Evolutionary conservation across 2,113 vertebrate genomes (phyloP).

Genomic region (Podarcis raffonei): DNA sequence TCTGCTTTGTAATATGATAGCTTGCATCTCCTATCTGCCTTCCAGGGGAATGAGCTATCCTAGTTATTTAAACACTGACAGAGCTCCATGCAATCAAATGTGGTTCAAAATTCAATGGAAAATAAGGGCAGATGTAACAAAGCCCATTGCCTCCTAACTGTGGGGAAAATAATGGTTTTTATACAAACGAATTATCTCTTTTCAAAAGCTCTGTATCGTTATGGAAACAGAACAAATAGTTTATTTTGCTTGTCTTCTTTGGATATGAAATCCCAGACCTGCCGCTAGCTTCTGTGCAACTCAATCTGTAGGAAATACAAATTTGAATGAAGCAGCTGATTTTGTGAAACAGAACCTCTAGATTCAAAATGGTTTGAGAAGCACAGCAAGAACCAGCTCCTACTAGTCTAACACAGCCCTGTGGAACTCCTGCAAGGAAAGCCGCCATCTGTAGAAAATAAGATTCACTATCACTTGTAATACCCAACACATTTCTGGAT

Average conservation of each 20-base stretch:
- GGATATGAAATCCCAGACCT: not conserved
- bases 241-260: not conserved
- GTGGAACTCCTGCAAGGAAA: not conserved
- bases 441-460: not conserved
- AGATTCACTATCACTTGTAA: not conserved
- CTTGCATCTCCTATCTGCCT: not conserved
- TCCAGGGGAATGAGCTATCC: not conserved
- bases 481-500: not conserved
- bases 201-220: not conserved
- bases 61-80: not conserved
- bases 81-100: not conserved
- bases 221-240: not conserved
- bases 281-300: not conserved
- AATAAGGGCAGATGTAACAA: not conserved
- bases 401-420: not conserved
- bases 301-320: not conserved
- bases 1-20: not conserved
- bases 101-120: not conserved
- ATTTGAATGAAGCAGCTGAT: not conserved
- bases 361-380: not conserved
- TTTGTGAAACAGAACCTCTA: not conserved
- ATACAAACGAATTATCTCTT: not conserved
- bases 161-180: not conserved
- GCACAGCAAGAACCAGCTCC: not conserved
- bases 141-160: not conserved